phyloP scores from a whole-genome alignment of 2,888 invertebrate genomes.

The Cosmia pyralina region DNA sequence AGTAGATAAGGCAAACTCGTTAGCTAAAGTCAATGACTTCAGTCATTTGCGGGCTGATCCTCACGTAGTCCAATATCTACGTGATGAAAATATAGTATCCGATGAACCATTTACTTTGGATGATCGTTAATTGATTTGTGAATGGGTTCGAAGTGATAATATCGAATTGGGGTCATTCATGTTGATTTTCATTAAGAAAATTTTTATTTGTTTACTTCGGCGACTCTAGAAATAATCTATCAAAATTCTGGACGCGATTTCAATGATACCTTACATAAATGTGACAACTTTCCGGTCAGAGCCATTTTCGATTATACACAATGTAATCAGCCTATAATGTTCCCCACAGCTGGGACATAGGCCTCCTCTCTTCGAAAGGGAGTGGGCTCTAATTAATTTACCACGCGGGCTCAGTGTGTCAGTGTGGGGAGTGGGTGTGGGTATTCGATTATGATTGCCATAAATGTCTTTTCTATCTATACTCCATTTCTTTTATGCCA shows the following conservation, averaged over 20 bases:
- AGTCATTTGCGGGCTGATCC: background rate
- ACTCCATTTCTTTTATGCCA: slow-evolving; percentile 3
- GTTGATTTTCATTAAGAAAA: background rate
- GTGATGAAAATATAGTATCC: slow-evolving; percentile 21
- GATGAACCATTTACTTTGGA: background rate
- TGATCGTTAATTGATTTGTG: slow-evolving; percentile 9
- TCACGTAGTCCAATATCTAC: slow-evolving; percentile 31
- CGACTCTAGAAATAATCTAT: background rate
- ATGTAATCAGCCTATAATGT: too few relatives aligned
- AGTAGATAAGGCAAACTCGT: slow-evolving; percentile 17
- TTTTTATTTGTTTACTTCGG: background rate
- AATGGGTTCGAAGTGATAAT: slow-evolving; percentile 28
- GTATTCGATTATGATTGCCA: too few relatives aligned
- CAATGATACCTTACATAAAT: too few relatives aligned
- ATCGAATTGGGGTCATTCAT: background rate
- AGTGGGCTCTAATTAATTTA: too few relatives aligned
- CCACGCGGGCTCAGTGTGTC: too few relatives aligned
- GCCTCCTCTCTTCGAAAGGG: too few relatives aligned
- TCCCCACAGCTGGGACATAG: too few relatives aligned
- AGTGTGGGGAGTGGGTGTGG: too few relatives aligned
- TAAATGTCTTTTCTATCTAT: too few relatives aligned
- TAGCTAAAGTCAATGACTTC: slow-evolving; percentile 32
- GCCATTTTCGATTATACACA: background rate
- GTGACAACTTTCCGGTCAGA: too few relatives aligned
- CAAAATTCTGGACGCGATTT: too few relatives aligned